Percentiles rank a stretch among this genome's conserved stretches.
phyloP scores from a whole-genome alignment of 2,113 vertebrate species.

The Brienomyrus longianalis region DNA sequence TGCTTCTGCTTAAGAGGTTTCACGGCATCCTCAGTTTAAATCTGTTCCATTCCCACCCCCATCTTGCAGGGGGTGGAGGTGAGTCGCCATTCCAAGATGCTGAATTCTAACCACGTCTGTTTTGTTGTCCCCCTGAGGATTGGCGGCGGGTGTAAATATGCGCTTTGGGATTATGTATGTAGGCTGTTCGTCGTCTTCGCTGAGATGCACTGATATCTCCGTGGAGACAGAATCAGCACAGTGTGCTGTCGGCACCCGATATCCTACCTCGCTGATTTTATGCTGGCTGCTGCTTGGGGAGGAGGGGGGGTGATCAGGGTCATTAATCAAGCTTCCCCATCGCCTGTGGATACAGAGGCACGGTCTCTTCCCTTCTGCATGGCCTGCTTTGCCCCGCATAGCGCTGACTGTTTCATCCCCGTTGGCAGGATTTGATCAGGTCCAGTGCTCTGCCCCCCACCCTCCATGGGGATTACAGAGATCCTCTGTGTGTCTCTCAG shows the following conservation, averaged over 20 bases:
- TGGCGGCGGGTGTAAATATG: background rate
- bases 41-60: background rate
- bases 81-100: background rate
- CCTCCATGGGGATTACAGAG: background rate
- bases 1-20: background rate
- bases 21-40: background rate
- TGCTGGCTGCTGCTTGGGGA: background rate
- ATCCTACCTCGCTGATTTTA: background rate
- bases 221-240: background rate
- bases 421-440: background rate
- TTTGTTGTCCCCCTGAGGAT: background rate
- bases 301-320: background rate
- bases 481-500: background rate
- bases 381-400: background rate
- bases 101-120: background rate
- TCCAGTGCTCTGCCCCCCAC: background rate
- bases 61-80: background rate
- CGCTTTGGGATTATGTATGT: background rate
- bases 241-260: background rate
- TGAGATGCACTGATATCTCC: background rate
- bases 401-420: too few relatives aligned
- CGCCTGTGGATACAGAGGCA: background rate
- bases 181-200: background rate
- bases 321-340: background rate
- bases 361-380: background rate